Base-by-base conservation (phyloP, 2,113 vertebrate species). In the Plestiodon gilberti region DNA sequence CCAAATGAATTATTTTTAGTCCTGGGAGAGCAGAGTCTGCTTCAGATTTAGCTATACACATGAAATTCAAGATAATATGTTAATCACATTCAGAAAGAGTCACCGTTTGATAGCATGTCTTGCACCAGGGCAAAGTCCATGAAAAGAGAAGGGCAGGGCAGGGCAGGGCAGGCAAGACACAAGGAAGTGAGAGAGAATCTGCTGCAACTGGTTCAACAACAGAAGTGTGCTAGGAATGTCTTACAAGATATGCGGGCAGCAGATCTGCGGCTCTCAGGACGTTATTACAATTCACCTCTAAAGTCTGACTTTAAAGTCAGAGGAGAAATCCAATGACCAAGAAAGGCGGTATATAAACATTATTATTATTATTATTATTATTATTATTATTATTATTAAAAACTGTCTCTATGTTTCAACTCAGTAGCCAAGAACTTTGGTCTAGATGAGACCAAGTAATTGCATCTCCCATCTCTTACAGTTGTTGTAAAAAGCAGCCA, bases 251-350 rank as follows among this genome's bases (percentile, higher is more conserved):
- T 84, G 78, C 2, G 10, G n/a, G 6, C 82, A 62, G 85, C 71
- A 79, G n/a, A 7, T 76, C 55, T 88, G 87, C 76, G 80, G 22
- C 82, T 90, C 76, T 78, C 81, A 81, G 25, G 87, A 64, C n/a
- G 70, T 35, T 81, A 83, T 25, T 82, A 84, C 48, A 65, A 38
- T 14, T 74, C 65, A 89, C 62, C 55, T 48, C 30, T 38, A 35
- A n/a, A n/a, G n/a, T n/a, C n/a, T n/a, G n/a, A n/a, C n/a, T n/a
- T n/a, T n/a, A n/a, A n/a, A n/a, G n/a, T n/a, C n/a, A n/a, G n/a
- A n/a, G n/a, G n/a, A n/a, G n/a, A n/a, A n/a, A n/a, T n/a, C n/a
- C n/a, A n/a, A n/a, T n/a, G n/a, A n/a, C n/a, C n/a, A n/a, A n/a
- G n/a, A n/a, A n/a, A n/a, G n/a, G n/a, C n/a, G n/a, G n/a, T n/a